A percentile compares a stretch with the other conserved stretches of the same genome.
phyloP scores from a whole-genome alignment of 1,140 invertebrate genomes.

The Diabrotica virgifera region DNA sequence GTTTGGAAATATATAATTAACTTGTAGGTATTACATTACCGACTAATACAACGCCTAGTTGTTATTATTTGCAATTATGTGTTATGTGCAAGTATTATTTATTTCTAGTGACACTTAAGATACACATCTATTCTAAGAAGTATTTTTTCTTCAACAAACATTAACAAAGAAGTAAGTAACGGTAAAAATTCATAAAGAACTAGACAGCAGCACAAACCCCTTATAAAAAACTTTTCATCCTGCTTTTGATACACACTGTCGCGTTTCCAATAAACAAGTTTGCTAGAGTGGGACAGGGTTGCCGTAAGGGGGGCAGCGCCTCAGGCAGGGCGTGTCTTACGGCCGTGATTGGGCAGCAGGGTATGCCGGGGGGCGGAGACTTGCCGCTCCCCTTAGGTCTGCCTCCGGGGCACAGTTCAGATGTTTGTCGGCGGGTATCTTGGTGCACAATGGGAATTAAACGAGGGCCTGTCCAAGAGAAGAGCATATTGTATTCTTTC shows the following conservation, averaged over 20 bases:
- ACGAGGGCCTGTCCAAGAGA: neutral
- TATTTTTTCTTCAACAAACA: too few species aligned
- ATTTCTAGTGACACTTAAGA: too few species aligned
- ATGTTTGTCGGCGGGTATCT: conserved; percentile 4
- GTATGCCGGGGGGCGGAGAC: conserved; percentile 1
- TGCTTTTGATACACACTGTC: conserved; percentile 1
- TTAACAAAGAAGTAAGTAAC: too few species aligned
- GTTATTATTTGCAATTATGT: too few species aligned
- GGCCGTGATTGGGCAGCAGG: conserved; percentile 10
- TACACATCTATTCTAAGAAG: too few species aligned
- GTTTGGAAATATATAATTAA: too few species aligned
- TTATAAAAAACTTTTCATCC: neutral
- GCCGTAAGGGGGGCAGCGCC: neutral
- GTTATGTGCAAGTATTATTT: too few species aligned
- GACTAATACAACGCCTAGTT: too few species aligned
- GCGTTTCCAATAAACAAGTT: conserved; percentile 7
- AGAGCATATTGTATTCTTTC: conserved; percentile 14
- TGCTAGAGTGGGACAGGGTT: neutral
- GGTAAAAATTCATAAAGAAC: too few species aligned
- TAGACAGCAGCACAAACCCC: too few species aligned
- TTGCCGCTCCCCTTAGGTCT: conserved; percentile 5
- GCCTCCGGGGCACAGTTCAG: neutral
- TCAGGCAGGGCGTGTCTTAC: conserved; percentile 13
- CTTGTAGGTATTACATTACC: too few species aligned
- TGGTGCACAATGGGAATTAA: neutral